These are phyloP conservation scores for Erebia ligea DNA, from an alignment of 2,888 invertebrate genomes.

Conservation along the genomic window DNA sequence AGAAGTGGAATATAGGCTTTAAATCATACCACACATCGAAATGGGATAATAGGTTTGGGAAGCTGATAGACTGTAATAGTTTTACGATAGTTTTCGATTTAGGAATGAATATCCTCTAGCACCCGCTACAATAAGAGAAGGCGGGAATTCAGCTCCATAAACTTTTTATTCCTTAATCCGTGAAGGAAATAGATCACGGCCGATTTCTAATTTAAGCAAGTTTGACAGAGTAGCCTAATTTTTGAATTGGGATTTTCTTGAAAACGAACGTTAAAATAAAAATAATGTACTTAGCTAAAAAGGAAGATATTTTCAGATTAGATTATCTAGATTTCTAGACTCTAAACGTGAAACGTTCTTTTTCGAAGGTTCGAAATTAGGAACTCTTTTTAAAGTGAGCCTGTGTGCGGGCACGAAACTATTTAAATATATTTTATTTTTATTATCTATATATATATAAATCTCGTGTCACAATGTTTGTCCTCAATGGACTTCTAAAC, in stretches of 20 bases:
- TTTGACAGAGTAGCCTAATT: constrained; percentile 14
- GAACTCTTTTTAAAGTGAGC: too few relatives aligned
- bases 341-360: too few relatives aligned
- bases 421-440: too few relatives aligned
- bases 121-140: constrained; percentile 25
- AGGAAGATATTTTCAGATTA: too few relatives aligned
- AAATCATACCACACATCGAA: constrained; percentile 37
- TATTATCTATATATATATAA: too few relatives aligned
- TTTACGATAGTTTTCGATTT: constrained; percentile 39
- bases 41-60: constrained; percentile 38
- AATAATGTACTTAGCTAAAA: too few relatives aligned
- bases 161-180: constrained; percentile 14
- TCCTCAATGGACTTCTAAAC: too few relatives aligned
- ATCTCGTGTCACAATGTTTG: too few relatives aligned
- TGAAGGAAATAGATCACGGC: constrained; percentile 16
- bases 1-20: constrained; percentile 36
- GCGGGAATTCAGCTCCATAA: constrained; percentile 12
- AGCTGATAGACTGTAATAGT: constrained; percentile 39
- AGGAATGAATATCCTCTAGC: constrained; percentile 30
- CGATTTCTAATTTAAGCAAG: constrained; percentile 20
- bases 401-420: too few relatives aligned
- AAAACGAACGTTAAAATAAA: not conserved
- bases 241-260: constrained; percentile 1
- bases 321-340: too few relatives aligned
- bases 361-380: too few relatives aligned